Conservation (phyloP, 2,888 invertebrate genomes). For the Tipula confusa region DNA sequence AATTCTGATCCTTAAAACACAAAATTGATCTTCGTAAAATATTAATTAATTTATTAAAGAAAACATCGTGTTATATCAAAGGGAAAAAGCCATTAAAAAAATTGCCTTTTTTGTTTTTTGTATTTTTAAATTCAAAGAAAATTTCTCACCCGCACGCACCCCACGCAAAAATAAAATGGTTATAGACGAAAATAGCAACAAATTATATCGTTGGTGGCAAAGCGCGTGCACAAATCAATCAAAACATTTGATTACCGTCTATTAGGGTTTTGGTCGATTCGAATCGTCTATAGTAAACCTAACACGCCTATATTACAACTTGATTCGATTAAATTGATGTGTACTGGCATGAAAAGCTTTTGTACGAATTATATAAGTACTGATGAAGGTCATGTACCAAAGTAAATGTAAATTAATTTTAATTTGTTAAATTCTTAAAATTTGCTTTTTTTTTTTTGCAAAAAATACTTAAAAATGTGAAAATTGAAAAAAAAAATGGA, state of each 20-base stretch:
- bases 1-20: background rate
- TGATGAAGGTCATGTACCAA: background rate
- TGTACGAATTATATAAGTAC: background rate
- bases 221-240: background rate
- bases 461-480: background rate
- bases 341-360: background rate
- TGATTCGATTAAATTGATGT: background rate
- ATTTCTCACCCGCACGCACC: too few relatives aligned
- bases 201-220: background rate
- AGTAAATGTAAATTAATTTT: background rate
- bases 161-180: too few relatives aligned
- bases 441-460: background rate
- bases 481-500: background rate
- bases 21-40: constrained; percentile 12
- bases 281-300: too few relatives aligned
- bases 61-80: background rate
- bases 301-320: too few relatives aligned
- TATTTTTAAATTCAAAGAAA: background rate
- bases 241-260: background rate
- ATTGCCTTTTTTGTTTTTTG: background rate
- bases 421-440: background rate
- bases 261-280: too few relatives aligned
- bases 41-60: constrained; percentile 12
- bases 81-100: background rate
- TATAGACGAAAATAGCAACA: background rate